These are phyloP conservation scores for Plebejus melissa DNA, from an alignment of 2,888 invertebrate species.

Conservation along the genomic window DNA sequence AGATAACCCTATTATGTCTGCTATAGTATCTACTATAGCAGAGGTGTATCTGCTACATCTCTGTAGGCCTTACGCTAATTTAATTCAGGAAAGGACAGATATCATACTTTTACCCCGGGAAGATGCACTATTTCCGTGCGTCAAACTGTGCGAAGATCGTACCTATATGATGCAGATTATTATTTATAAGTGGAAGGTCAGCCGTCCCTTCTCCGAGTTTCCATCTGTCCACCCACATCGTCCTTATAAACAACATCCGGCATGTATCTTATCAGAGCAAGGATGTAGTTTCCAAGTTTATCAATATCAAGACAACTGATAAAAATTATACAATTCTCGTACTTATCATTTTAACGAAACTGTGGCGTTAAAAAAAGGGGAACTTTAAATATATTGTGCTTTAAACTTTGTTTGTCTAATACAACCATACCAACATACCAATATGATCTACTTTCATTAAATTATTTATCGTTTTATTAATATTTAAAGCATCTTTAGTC, in stretches of 20 bases:
- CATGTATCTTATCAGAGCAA: slow-evolving; percentile 15
- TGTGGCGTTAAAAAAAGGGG: too few species aligned
- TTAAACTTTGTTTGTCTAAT: too few species aligned
- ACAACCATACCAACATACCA: too few species aligned
- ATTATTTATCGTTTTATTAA: too few species aligned
- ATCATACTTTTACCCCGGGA: not conserved
- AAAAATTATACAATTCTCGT: not conserved
- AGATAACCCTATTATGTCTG: too few species aligned
- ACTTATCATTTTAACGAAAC: too few species aligned
- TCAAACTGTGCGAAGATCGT: not conserved
- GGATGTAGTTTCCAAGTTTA: slow-evolving; percentile 3
- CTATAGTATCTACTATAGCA: too few species aligned
- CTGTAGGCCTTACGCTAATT: not conserved
- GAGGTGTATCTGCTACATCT: too few species aligned
- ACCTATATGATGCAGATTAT: not conserved
- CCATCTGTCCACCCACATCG: slow-evolving; percentile 15
- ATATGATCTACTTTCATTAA: too few species aligned
- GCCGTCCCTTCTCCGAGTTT: not conserved
- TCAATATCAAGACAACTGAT: not conserved
- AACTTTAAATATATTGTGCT: too few species aligned
- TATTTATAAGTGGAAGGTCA: not conserved
- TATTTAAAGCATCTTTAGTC: too few species aligned
- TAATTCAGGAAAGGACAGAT: not conserved
- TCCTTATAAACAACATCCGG: slow-evolving; percentile 15
- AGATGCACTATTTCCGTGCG: not conserved